These are phyloP conservation scores for Premnoplex brunnescens DNA, from an alignment of 2,797 vertebrate genomes.

Conservation along the genomic window DNA sequence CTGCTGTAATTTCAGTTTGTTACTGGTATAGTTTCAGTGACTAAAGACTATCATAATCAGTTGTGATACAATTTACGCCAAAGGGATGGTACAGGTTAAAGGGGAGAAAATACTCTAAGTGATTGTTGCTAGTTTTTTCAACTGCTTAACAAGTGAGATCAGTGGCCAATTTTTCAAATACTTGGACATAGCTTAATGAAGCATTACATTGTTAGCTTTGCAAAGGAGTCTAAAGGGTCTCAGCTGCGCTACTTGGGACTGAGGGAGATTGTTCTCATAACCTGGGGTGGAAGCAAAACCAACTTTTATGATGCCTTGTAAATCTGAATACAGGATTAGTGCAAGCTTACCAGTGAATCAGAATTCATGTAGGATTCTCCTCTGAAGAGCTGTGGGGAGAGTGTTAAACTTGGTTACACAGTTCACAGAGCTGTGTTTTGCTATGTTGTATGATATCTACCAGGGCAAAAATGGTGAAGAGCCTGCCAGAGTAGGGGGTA, in stretches of 20 bases:
- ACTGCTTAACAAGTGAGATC: background rate
- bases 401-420: background rate
- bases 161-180: background rate
- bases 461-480: background rate
- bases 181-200: background rate
- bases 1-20: background rate
- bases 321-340: background rate
- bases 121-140: background rate
- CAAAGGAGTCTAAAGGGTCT: background rate
- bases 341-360: background rate
- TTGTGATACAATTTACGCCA: background rate
- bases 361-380: background rate
- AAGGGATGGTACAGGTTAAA: background rate
- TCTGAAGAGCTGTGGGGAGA: background rate
- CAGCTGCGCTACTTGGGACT: background rate
- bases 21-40: background rate
- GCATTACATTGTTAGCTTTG: background rate
- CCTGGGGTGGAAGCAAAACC: background rate
- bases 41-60: background rate
- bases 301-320: background rate
- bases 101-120: background rate
- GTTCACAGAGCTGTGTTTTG: background rate
- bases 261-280: background rate
- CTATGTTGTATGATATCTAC: background rate
- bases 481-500: background rate